Evolutionary conservation across 2,888 invertebrate species (phyloP).

Genomic region (Leptinotarsa juncta): DNA sequence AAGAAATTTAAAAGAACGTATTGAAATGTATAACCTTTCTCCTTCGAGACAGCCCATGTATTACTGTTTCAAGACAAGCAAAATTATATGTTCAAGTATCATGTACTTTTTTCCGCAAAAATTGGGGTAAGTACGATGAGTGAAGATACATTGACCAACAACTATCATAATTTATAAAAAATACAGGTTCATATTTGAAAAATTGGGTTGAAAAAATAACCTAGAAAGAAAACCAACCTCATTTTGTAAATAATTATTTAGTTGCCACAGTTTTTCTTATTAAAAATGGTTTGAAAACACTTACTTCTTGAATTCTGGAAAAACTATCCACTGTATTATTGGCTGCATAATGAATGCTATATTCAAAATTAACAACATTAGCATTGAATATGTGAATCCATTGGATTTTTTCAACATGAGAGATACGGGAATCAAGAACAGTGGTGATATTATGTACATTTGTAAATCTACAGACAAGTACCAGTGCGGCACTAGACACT

Average conservation of each 20-base stretch:
- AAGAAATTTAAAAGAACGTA: too few relatives aligned
- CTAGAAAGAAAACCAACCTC: not conserved
- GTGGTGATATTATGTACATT: conserved; percentile 58
- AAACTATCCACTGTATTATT: conserved; percentile 37
- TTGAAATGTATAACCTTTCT: too few relatives aligned
- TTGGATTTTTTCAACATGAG: conserved; percentile 38
- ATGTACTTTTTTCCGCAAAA: too few relatives aligned
- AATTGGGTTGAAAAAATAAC: too few relatives aligned
- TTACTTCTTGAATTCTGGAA: conserved; percentile 45
- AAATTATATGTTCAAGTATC: too few relatives aligned
- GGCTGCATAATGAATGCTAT: conserved; percentile 37
- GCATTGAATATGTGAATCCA: conserved; percentile 40
- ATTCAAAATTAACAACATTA: conserved; percentile 39
- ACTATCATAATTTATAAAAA: too few relatives aligned
- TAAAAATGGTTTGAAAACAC: conserved; percentile 23
- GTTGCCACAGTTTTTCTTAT: too few relatives aligned
- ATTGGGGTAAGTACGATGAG: too few relatives aligned
- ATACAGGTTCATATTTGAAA: too few relatives aligned
- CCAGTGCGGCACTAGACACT: conserved; percentile 62
- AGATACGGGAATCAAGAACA: conserved; percentile 57
- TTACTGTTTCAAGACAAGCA: too few relatives aligned
- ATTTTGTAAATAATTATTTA: not conserved
- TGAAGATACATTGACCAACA: too few relatives aligned
- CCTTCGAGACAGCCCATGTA: too few relatives aligned
- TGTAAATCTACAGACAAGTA: conserved; percentile 63